These are phyloP conservation scores for Meloidogyne hapla DNA, from an alignment of 1,140 invertebrate species.

Conservation along the genomic window DNA sequence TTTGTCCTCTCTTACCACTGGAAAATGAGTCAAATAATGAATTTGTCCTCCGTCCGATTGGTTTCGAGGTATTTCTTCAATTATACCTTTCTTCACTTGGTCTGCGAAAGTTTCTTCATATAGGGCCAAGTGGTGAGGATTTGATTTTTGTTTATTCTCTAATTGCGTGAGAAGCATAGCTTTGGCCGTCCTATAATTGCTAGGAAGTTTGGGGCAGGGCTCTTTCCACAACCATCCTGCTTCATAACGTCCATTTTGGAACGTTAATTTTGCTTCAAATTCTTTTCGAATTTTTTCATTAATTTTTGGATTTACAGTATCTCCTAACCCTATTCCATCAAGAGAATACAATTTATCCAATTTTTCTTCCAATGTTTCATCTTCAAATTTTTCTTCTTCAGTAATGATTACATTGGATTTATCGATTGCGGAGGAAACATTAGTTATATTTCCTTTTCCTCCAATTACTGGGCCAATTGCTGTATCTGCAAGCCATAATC, in stretches of 20 bases:
- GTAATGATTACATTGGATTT: neutral
- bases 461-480: neutral
- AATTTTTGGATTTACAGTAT: neutral
- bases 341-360: neutral
- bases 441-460: neutral
- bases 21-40: neutral
- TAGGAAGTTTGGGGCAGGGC: neutral
- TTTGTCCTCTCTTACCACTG: constrained; percentile 8
- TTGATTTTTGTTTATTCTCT: neutral
- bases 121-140: neutral
- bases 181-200: neutral
- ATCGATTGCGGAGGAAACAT: neutral
- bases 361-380: constrained; percentile 4
- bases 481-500: neutral
- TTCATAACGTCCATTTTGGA: neutral
- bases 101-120: neutral
- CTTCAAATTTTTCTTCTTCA: neutral
- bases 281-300: neutral
- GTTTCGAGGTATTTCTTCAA: neutral
- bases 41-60: neutral
- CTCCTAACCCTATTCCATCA: neutral
- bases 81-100: constrained; percentile 1
- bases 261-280: neutral
- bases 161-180: neutral
- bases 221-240: neutral